Percentiles rank a stretch among this genome's conserved stretches.
Evolutionary conservation across 2,888 invertebrate species (phyloP).

Genomic region (Drosophila robusta): DNA sequence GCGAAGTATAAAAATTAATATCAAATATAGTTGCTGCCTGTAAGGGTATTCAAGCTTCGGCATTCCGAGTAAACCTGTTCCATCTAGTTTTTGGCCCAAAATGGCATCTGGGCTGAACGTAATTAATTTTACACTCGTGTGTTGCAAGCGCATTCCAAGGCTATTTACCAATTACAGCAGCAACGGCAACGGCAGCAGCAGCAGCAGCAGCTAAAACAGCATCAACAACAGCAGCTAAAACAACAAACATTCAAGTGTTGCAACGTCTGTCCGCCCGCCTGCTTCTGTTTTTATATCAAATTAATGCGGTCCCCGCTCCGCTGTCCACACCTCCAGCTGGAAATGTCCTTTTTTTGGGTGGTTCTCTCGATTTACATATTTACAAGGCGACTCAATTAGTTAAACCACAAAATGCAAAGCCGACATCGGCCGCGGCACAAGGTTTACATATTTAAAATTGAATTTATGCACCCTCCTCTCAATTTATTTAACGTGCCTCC

Average conservation of each 20-base stretch:
- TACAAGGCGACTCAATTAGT: constrained; percentile 85
- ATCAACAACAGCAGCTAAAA: constrained; percentile 42
- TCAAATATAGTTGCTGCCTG: neutral
- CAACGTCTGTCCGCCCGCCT: constrained; percentile 28
- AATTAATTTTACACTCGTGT: constrained; percentile 24
- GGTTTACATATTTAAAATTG: constrained; percentile 81
- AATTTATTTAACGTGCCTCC: constrained; percentile 44
- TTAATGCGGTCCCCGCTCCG: constrained; percentile 54
- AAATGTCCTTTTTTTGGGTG: constrained; percentile 4
- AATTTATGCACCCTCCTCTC: constrained; percentile 84
- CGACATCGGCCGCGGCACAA: constrained; percentile 40
- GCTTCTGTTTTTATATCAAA: constrained; percentile 71
- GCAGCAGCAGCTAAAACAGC: neutral
- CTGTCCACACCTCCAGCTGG: constrained; percentile 6
- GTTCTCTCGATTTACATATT: constrained; percentile 74
- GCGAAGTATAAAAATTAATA: too few relatives aligned
- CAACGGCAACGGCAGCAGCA: constrained; percentile 10
- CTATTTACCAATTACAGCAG: constrained; percentile 12
- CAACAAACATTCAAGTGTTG: constrained; percentile 43
- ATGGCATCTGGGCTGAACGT: constrained; percentile 29
- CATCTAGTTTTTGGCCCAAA: constrained; percentile 9
- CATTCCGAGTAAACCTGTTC: neutral
- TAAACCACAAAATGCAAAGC: constrained; percentile 84
- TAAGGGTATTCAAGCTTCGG: neutral
- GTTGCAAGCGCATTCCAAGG: constrained; percentile 27